Conservation (phyloP, 2,888 invertebrate species). For the Cheilosia scutellata region DNA sequence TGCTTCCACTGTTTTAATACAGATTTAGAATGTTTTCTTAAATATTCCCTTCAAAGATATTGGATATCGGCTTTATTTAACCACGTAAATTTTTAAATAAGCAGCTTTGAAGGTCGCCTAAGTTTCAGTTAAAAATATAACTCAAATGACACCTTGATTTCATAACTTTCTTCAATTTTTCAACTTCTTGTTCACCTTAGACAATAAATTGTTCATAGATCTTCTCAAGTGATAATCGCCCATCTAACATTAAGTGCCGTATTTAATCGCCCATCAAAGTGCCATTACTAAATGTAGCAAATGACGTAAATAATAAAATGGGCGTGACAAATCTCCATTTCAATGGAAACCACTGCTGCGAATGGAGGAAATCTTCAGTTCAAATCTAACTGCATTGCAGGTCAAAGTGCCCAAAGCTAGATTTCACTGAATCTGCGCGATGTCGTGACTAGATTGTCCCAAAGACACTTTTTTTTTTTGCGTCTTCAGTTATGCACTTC, state of each 20-base stretch:
- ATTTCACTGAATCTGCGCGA: constrained; percentile 36
- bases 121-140: too few relatives aligned
- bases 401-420: constrained; percentile 49
- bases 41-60: too few relatives aligned
- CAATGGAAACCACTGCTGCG: constrained; percentile 46
- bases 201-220: constrained; percentile 38
- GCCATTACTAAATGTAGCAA: constrained; percentile 59
- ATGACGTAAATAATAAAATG: constrained; percentile 48
- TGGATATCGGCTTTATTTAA: too few relatives aligned
- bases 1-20: too few relatives aligned
- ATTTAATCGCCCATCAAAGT: constrained; percentile 45
- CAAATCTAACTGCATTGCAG: constrained; percentile 46
- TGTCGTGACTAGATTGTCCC: constrained; percentile 66
- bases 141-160: too few relatives aligned
- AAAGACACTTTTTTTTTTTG: constrained; percentile 37
- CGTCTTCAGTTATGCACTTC: constrained; percentile 3
- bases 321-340: constrained; percentile 53
- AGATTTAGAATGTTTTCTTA: too few relatives aligned
- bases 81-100: too few relatives aligned
- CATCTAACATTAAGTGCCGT: constrained; percentile 43
- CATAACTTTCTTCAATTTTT: too few relatives aligned
- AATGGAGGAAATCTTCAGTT: constrained; percentile 45
- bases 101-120: too few relatives aligned
- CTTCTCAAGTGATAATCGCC: background rate
- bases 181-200: constrained; percentile 2